Evolutionary conservation across 2,888 invertebrate species (phyloP), one percentile per base, ranked within the genome.

Genomic region (Megaustenia siamemsis): DNA sequence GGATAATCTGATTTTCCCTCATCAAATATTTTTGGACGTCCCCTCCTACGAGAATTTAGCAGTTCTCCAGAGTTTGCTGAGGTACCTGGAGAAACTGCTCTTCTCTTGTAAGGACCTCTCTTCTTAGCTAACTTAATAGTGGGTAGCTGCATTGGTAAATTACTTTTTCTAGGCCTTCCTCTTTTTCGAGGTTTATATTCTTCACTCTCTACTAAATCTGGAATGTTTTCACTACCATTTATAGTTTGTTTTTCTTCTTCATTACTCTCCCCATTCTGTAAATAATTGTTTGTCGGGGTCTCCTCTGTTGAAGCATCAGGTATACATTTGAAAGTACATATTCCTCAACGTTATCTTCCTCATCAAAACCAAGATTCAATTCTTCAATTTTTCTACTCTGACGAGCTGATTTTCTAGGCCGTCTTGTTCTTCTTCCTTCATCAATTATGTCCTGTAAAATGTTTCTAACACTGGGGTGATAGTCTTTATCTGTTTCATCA

Each of bases 21-120:
- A n/a, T 82, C 80, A 84, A 53, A 76, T 35, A 86, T 79, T 63
- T 85, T 86, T 18, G 87, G 85, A 12, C 85, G 68, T 24, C 86
- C 86, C 53, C 82, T 45, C 32, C 73, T 83, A 15, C 60, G 69
- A 35, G 69, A 35, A 32, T 53, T 38, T 21, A 56, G 32, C 24
- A 69, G 28, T 15, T 79, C 69, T 18, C 49, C 32, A 15, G 43
- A n/a, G 18, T 49, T 43, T 21, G n/a, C 75, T 56, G 79, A 63
- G 21, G 35, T 63, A 53, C 38, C 40, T n/a, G 60, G 63, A 49
- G 49, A 28, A 68, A 45, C 71, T 6, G 43, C 68, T 45, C 43
- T 40, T 60, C 63, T 56, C 15, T 56, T 40, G 32, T 68, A 63
- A 45, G 76, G 71, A 6, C 53, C 69, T 77, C 56, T 60, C 32